These are phyloP conservation scores for Drosophila yooni DNA, from an alignment of 2,888 invertebrate genomes.

Conservation along the genomic window DNA sequence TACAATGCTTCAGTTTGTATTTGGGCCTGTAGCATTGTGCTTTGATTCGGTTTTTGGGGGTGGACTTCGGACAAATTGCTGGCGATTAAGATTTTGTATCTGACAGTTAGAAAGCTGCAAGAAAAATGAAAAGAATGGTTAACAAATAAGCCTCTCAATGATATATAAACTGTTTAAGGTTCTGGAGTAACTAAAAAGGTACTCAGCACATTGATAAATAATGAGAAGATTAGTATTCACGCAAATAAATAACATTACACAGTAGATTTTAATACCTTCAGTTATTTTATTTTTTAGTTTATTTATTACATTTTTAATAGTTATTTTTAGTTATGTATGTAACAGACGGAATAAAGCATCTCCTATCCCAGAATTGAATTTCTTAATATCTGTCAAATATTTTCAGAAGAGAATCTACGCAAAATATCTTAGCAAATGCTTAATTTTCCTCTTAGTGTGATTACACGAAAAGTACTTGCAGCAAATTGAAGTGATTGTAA, in stretches of 20 bases:
- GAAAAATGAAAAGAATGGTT: constrained; percentile 27
- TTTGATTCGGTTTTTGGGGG: constrained; percentile 28
- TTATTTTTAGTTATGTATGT: neutral
- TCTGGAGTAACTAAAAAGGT: neutral
- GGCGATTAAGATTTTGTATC: constrained; percentile 75
- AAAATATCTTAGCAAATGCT: neutral
- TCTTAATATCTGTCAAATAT: neutral
- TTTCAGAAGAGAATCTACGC: neutral
- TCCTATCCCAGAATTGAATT: neutral
- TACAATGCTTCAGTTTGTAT: constrained; percentile 37
- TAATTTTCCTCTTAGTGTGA: neutral
- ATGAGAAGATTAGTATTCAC: neutral
- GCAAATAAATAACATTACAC: neutral
- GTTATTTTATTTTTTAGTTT: neutral
- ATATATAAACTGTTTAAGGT: neutral
- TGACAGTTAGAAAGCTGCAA: constrained; percentile 28
- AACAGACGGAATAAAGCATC: too few species aligned
- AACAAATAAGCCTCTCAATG: neutral
- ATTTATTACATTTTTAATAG: neutral
- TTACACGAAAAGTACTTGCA: neutral
- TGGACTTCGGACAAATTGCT: constrained; percentile 65
- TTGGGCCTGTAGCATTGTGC: constrained; percentile 6
- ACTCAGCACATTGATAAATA: neutral
- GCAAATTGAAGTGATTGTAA: neutral
- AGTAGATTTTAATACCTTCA: neutral